A percentile compares a stretch with the other conserved stretches of the same genome.
These are phyloP conservation scores for Tupaia chinensis DNA, from an alignment of 2,113 vertebrate species.

Conservation along the genomic window DNA sequence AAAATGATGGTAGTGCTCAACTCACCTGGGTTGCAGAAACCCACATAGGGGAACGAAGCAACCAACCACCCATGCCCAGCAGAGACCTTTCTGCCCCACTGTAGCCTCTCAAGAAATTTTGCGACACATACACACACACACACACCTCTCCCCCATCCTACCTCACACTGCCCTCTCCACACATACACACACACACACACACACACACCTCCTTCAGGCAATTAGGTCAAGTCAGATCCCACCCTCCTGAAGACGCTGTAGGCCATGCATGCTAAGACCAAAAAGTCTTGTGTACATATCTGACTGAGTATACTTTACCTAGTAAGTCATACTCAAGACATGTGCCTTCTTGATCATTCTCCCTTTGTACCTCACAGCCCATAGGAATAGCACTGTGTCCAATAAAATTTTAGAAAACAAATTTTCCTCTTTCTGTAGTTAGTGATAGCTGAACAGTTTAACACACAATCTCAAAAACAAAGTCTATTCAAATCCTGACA, in stretches of 20 bases:
- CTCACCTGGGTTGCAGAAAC: background rate
- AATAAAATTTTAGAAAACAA: background rate
- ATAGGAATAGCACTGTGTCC: accelerated
- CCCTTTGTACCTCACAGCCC: background rate
- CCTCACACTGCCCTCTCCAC: too few species aligned
- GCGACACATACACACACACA: too few species aligned
- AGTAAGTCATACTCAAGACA: background rate
- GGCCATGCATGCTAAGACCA: background rate
- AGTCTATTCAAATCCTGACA: background rate
- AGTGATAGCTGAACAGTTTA: background rate
- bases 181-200: too few species aligned
- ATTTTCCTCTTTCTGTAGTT: background rate
- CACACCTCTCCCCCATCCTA: too few species aligned
- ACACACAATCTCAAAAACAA: background rate
- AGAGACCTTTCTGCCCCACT: too few species aligned
- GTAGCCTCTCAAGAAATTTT: too few species aligned
- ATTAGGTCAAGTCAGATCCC: background rate
- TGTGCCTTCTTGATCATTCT: background rate
- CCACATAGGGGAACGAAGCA: too few species aligned
- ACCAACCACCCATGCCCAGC: too few species aligned
- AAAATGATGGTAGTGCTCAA: background rate
- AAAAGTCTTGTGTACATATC: background rate
- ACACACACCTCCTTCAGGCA: too few species aligned
- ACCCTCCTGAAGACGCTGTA: background rate
- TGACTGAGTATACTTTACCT: background rate